Conservation (phyloP, 2,797 vertebrate species). For the Hydrolagus colliei region DNA sequence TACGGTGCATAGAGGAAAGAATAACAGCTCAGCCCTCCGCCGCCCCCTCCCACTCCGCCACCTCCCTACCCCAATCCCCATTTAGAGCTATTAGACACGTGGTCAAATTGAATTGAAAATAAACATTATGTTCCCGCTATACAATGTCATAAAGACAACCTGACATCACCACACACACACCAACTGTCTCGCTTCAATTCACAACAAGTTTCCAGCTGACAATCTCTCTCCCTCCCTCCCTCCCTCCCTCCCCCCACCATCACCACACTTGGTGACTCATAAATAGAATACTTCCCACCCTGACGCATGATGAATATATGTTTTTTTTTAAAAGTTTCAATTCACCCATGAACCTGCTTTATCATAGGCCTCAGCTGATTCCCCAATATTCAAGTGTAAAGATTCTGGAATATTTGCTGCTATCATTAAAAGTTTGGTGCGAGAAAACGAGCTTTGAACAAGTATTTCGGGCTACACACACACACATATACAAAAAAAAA, state of each 20-base stretch:
- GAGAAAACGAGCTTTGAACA: background rate
- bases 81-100: background rate
- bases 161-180: slow-evolving; percentile 24
- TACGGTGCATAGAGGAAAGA: no score
- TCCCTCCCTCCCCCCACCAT: background rate
- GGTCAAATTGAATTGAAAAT: background rate
- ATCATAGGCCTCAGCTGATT: background rate
- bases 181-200: slow-evolving; percentile 10
- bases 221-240: background rate
- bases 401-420: background rate
- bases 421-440: background rate
- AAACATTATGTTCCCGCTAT: background rate
- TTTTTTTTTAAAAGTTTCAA: background rate
- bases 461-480: no score
- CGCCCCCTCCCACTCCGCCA: no score
- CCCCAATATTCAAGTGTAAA: background rate
- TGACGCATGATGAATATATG: background rate
- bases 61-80: no score
- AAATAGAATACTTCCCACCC: background rate
- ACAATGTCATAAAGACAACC: background rate
- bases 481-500: no score
- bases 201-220: background rate
- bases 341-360: background rate
- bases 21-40: no score
- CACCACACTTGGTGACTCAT: background rate